These are phyloP conservation scores for Tragelaphus scriptus DNA, from an alignment of 2,113 vertebrate species.

Conservation along the genomic window DNA sequence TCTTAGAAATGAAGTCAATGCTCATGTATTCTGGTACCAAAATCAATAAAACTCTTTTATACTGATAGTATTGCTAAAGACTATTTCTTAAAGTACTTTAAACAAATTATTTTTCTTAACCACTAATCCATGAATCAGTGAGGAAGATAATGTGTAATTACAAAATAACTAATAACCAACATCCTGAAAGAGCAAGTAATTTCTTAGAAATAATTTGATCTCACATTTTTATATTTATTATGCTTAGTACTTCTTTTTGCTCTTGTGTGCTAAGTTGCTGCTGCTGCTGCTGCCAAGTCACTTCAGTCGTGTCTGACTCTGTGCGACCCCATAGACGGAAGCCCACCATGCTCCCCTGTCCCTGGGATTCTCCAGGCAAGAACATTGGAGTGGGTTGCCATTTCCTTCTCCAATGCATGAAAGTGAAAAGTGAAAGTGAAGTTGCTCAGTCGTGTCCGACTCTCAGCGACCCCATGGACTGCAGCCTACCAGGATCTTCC, in stretches of 20 bases:
- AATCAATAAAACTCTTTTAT: background rate
- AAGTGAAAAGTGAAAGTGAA: too few species aligned
- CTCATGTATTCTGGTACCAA: background rate
- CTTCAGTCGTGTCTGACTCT: too few species aligned
- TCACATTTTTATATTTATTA: background rate
- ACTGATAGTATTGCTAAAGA: background rate
- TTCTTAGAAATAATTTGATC: slow-evolving; percentile 7
- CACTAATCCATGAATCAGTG: background rate
- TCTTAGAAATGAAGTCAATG: background rate
- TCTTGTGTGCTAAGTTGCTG: background rate
- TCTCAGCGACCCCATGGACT: too few species aligned
- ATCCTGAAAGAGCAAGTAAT: background rate
- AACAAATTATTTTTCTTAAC: background rate
- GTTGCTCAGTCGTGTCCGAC: too few species aligned
- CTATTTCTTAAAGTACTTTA: slow-evolving; percentile 1
- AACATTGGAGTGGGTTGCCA: too few species aligned
- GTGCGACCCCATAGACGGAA: too few species aligned
- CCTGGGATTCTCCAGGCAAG: too few species aligned
- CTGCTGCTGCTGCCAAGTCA: too few species aligned
- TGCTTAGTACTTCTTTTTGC: background rate
- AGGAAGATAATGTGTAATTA: background rate
- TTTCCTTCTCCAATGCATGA: too few species aligned
- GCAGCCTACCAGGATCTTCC: too few species aligned
- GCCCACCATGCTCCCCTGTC: too few species aligned
- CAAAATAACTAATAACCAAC: background rate